A percentile compares a stretch with the other conserved stretches of the same genome.
phyloP scores from a whole-genome alignment of 2,113 vertebrate species.

The Lipophrys pholis region DNA sequence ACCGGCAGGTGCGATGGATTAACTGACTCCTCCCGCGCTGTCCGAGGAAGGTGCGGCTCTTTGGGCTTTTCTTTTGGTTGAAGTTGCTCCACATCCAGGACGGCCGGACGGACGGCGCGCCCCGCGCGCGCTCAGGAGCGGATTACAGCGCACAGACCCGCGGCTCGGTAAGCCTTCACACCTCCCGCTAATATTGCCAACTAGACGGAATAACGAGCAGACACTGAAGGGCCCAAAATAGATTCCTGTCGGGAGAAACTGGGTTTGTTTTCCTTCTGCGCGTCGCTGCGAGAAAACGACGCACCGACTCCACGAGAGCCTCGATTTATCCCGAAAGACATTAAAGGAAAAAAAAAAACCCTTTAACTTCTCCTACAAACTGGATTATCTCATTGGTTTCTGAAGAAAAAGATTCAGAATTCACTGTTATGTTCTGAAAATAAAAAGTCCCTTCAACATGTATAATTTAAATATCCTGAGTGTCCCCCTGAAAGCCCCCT shows the following conservation, averaged over 20 bases:
- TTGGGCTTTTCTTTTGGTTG: neutral
- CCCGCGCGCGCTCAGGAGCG: constrained; percentile 53
- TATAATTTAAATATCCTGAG: too few relatives aligned
- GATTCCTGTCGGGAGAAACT: neutral
- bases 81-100: constrained; percentile 55
- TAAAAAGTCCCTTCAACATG: too few relatives aligned
- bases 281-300: neutral
- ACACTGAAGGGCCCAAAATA: neutral
- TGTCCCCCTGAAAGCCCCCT: too few relatives aligned
- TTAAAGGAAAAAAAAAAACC: too few relatives aligned
- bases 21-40: constrained; percentile 13
- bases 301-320: too few relatives aligned
- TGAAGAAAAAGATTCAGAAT: too few relatives aligned
- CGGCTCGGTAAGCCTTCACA: constrained; percentile 65
- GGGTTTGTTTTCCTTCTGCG: constrained; percentile 17
- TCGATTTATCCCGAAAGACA: too few relatives aligned
- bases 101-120: constrained; percentile 17
- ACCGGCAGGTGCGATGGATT: constrained; percentile 44
- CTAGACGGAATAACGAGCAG: neutral
- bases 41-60: constrained; percentile 26
- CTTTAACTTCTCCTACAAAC: too few relatives aligned
- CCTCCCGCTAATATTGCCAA: neutral
- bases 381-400: too few relatives aligned
- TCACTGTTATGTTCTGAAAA: too few relatives aligned
- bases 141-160: constrained; percentile 55